Evolutionary conservation across 2,797 vertebrate species (phyloP).

Genomic region (Chelmon rostratus): DNA sequence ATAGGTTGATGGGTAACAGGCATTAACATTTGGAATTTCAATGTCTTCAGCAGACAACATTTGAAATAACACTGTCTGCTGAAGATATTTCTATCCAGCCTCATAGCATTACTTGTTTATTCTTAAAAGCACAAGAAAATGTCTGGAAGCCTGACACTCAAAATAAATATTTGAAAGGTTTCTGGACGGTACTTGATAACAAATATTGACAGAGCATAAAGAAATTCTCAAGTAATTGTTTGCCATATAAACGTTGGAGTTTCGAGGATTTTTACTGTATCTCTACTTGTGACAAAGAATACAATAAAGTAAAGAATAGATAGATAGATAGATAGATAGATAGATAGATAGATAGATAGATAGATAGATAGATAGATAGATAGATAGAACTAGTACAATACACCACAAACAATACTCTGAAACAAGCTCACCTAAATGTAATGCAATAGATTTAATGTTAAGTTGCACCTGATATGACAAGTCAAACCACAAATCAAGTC

Average conservation of each 20-base stretch:
- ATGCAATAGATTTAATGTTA: neutral
- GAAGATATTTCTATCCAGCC: conserved; percentile 18
- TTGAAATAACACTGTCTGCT: conserved; percentile 20
- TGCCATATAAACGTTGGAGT: neutral
- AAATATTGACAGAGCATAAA: neutral
- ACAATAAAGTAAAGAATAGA: no score
- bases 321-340: no score
- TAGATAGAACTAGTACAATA: no score
- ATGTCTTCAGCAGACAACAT: conserved; percentile 16
- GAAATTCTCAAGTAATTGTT: neutral
- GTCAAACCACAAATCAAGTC: neutral
- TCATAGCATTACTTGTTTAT: neutral
- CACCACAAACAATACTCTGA: no score
- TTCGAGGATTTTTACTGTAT: neutral
- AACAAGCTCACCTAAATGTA: no score
- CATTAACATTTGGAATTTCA: conserved; percentile 3
- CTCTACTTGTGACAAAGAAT: neutral
- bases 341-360: no score
- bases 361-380: no score
- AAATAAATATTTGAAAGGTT: neutral
- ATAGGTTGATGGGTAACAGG: conserved; percentile 32
- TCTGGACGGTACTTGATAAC: neutral
- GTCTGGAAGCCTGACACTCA: neutral
- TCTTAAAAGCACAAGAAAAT: conserved; percentile 11
- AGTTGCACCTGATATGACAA: neutral